Conservation (phyloP, 2,888 invertebrate species). For the Osedax fenrisi region DNA sequence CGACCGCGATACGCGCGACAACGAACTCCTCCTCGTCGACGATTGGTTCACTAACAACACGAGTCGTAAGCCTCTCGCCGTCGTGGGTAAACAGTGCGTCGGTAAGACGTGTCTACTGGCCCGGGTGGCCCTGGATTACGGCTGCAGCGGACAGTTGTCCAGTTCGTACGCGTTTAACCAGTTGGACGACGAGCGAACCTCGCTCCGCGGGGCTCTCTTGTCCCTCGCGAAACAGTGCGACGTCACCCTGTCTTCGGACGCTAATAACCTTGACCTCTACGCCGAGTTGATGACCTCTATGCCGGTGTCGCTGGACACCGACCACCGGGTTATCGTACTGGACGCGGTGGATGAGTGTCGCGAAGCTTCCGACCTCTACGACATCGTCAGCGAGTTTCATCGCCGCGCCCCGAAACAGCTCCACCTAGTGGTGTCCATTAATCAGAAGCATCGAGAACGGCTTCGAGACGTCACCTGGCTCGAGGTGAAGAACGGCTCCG, state of each 20-base stretch:
- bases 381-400: constrained; percentile 27
- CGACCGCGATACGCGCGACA: neutral
- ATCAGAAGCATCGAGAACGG: constrained; percentile 25
- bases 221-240: constrained; percentile 32
- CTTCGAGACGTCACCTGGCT: constrained; percentile 17
- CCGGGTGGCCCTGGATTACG: constrained; percentile 28
- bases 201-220: constrained; percentile 22
- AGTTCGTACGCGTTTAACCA: constrained; percentile 34
- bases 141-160: constrained; percentile 13
- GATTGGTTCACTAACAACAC: neutral
- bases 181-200: constrained; percentile 31
- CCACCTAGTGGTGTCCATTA: constrained; percentile 30
- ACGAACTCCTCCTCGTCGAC: neutral
- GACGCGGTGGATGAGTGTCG: constrained; percentile 37
- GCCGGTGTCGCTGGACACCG: constrained; percentile 14
- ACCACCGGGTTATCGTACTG: constrained; percentile 32
- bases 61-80: neutral
- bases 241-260: constrained; percentile 11
- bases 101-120: constrained; percentile 35
- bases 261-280: constrained; percentile 28
- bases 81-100: constrained; percentile 32
- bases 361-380: constrained; percentile 17
- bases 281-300: constrained; percentile 29
- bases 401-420: constrained; percentile 33
- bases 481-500: constrained; percentile 32